phyloP scores from a whole-genome alignment of 2,797 vertebrate genomes.

The Gorsachius magnificus region DNA sequence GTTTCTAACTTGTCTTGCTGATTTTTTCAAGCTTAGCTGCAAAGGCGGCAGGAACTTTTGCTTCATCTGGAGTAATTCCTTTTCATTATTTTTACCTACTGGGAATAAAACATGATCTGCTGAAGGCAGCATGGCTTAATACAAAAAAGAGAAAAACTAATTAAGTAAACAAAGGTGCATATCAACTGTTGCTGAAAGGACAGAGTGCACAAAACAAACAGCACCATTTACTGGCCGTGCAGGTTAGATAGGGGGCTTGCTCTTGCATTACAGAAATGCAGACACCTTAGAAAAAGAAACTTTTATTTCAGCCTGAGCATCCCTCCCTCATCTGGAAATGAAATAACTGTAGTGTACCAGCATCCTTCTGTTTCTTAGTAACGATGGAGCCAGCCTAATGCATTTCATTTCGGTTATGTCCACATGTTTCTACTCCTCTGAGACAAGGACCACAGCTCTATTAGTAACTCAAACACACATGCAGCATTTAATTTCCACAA shows the following conservation, averaged over 20 bases:
- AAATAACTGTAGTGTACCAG: background rate
- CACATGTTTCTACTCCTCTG: background rate
- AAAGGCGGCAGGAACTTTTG: background rate
- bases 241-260: background rate
- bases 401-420: background rate
- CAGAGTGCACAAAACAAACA: background rate
- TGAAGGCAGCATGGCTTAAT: background rate
- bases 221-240: background rate
- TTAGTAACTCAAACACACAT: background rate
- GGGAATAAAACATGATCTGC: background rate
- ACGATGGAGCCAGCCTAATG: background rate
- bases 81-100: background rate
- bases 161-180: background rate
- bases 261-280: background rate
- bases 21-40: background rate
- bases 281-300: background rate
- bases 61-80: background rate
- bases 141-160: background rate
- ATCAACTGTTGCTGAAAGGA: background rate
- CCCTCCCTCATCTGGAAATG: background rate
- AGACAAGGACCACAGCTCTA: background rate
- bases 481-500: background rate
- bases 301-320: background rate
- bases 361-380: slow-evolving; percentile 17
- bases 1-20: background rate